Percentiles rank a stretch among this genome's conserved stretches.
phyloP scores from a whole-genome alignment of 2,113 vertebrate genomes.

The Ochotona curzoniae region DNA sequence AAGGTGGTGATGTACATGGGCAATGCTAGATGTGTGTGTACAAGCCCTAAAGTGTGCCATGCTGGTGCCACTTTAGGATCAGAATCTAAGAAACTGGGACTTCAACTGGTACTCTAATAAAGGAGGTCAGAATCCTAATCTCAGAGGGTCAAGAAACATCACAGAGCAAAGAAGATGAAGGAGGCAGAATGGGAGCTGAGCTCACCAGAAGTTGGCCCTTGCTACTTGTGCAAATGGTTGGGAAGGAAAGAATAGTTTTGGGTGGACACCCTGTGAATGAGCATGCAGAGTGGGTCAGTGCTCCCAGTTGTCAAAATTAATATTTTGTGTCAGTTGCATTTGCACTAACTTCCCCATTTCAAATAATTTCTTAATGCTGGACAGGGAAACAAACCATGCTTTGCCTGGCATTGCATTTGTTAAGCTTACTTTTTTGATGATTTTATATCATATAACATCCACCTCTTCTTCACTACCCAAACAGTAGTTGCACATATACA shows the following conservation, averaged over 20 bases:
- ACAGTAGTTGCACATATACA: not conserved
- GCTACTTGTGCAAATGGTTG: not conserved
- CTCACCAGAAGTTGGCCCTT: not conserved
- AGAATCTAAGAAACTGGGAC: no score
- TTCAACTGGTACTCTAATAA: no score
- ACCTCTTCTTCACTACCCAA: not conserved
- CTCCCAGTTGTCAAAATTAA: not conserved
- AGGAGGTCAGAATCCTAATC: not conserved
- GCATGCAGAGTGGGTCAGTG: not conserved
- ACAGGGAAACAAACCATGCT: not conserved
- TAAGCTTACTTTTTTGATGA: not conserved
- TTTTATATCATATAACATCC: not conserved
- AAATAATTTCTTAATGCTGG: constrained; percentile 41
- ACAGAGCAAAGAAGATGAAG: not conserved
- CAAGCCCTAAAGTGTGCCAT: not conserved
- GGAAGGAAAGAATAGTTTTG: fast-evolving
- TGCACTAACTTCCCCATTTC: not conserved
- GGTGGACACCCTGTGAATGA: not conserved
- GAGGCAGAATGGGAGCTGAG: not conserved
- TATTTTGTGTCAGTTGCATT: not conserved
- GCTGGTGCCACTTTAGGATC: not conserved
- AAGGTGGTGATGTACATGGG: not conserved
- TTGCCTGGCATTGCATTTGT: not conserved
- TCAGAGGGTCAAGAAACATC: not conserved
- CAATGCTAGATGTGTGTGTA: not conserved